Conservation (phyloP, 2,113 vertebrate species). For the Corythoichthys haematopterus region DNA sequence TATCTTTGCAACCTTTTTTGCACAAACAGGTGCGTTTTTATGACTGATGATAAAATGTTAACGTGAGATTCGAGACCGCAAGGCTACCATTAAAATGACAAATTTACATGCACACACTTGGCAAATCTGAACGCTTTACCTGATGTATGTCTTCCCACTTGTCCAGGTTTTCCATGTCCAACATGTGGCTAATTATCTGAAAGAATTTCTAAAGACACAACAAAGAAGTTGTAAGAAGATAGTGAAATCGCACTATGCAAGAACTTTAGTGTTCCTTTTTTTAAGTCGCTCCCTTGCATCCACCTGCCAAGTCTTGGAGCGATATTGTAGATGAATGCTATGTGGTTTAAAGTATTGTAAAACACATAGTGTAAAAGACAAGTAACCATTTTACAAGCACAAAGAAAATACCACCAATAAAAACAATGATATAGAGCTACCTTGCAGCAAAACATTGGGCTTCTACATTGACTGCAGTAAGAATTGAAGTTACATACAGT, state of each 20-base stretch:
- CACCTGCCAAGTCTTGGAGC: not conserved
- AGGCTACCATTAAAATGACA: not conserved
- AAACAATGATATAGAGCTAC: no score
- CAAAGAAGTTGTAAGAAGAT: not conserved
- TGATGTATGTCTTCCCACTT: constrained; percentile 97
- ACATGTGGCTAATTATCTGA: constrained; percentile 96
- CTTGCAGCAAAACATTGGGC: not conserved
- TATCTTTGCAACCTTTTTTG: not conserved
- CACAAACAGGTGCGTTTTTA: constrained; percentile 39
- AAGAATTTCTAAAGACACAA: constrained; percentile 85
- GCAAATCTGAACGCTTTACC: constrained; percentile 65
- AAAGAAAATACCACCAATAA: not conserved
- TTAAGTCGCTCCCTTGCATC: not conserved
- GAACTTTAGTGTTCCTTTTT: not conserved
- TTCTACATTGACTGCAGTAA: not conserved
- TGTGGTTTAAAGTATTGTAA: no score
- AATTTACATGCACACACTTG: not conserved
- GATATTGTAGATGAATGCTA: not conserved
- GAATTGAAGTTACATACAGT: no score
- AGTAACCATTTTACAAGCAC: not conserved
- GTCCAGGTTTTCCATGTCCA: constrained; percentile 89
- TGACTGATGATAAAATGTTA: constrained; percentile 25
- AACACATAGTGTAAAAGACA: not conserved
- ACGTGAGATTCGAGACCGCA: not conserved
- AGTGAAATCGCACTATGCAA: not conserved